phyloP scores from a whole-genome alignment of 2,888 invertebrate species.

The Calliscelio sp. region DNA sequence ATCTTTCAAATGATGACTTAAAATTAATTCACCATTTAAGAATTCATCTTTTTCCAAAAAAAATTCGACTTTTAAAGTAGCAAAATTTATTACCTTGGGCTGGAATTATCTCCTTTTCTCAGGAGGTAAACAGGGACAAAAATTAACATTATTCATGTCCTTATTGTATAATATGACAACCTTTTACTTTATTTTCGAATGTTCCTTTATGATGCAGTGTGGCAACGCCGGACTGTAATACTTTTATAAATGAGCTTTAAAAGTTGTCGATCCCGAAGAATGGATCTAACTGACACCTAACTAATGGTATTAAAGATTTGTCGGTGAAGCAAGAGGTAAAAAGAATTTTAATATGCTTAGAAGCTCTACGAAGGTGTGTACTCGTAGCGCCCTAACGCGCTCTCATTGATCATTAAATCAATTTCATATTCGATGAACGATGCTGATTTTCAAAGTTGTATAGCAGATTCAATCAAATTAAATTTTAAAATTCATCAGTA shows the following conservation, averaged over 20 bases:
- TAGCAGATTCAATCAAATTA: slow-evolving; percentile 16
- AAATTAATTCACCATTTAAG: too few species aligned
- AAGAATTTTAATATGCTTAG: slow-evolving; percentile 82
- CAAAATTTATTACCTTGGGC: too few species aligned
- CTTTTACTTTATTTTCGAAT: too few species aligned
- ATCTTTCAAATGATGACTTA: too few species aligned
- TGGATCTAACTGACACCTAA: slow-evolving; percentile 60
- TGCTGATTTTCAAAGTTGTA: slow-evolving; percentile 41
- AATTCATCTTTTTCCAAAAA: too few species aligned
- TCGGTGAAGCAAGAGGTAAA: slow-evolving; percentile 65
- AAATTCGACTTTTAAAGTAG: slow-evolving; percentile 16
- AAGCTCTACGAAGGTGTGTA: slow-evolving; percentile 81
- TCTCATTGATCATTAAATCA: slow-evolving; percentile 56
- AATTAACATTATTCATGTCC: too few species aligned
- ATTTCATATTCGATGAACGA: slow-evolving; percentile 34
- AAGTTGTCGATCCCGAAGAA: slow-evolving; percentile 65
- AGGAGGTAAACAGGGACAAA: background rate
- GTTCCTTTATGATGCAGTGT: slow-evolving; percentile 32
- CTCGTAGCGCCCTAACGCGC: slow-evolving; percentile 55
- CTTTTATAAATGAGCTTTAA: slow-evolving; percentile 72
- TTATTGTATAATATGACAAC: too few species aligned
- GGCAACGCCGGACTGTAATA: slow-evolving; percentile 58
- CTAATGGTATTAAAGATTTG: slow-evolving; percentile 69
- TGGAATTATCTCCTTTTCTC: too few species aligned
- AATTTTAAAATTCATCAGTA: too few species aligned